Conservation (phyloP, 2,113 vertebrate species). For the Xenopus borealis region DNA sequence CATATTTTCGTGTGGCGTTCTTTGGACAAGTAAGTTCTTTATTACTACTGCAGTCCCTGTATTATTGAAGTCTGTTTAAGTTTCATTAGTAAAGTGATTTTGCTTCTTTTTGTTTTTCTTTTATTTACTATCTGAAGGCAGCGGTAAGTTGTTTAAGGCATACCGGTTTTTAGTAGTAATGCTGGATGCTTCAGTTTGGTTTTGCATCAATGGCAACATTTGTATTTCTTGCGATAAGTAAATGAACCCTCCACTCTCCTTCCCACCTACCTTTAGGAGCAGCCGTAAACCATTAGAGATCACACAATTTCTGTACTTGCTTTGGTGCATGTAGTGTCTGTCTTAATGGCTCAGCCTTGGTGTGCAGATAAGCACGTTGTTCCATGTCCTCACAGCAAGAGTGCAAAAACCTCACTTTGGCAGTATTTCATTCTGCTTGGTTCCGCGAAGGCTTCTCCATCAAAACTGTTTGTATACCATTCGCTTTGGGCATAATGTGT, state of each 20-base stretch:
- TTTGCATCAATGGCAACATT: conserved; percentile 63
- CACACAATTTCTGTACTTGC: conserved; percentile 51
- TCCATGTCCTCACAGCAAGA: conserved; percentile 34
- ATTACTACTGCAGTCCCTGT: not conserved
- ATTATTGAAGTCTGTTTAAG: not conserved
- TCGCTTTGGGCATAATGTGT: conserved; percentile 44
- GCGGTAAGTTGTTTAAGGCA: conserved; percentile 85
- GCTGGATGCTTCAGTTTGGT: conserved; percentile 64
- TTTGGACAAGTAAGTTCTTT: conserved; percentile 86
- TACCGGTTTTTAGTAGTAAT: conserved; percentile 51
- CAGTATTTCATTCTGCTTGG: conserved; percentile 21
- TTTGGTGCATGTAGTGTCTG: conserved; percentile 27
- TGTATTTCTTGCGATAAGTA: conserved; percentile 58
- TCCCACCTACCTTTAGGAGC: not conserved
- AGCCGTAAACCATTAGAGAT: conserved; percentile 55
- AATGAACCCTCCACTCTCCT: conserved; percentile 29
- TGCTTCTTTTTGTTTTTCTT: conserved; percentile 57
- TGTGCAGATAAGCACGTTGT: conserved; percentile 1
- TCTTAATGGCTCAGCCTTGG: conserved; percentile 7
- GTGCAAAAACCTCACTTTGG: conserved; percentile 20
- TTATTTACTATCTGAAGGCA: conserved; percentile 83
- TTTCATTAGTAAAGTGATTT: conserved; percentile 61
- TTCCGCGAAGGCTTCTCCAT: conserved; percentile 33
- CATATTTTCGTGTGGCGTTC: conserved; percentile 97
- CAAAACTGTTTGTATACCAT: conserved; percentile 6